Evolutionary conservation across 2,888 invertebrate species (phyloP).

Genomic region (Nasonovia ribisnigri): DNA sequence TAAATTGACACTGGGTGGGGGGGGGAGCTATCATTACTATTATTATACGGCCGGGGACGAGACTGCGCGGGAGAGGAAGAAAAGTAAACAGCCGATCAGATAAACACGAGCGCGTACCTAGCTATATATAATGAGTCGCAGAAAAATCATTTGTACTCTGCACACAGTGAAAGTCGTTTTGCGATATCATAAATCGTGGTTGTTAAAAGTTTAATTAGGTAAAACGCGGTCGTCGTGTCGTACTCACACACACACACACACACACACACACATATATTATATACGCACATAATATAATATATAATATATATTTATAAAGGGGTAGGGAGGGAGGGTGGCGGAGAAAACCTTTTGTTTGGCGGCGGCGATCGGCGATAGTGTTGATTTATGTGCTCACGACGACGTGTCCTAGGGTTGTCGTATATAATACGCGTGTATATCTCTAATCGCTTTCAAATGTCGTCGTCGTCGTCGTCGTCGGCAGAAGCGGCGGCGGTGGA

Average conservation of each 20-base stretch:
- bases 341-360: slow-evolving; percentile 55
- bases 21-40: background rate
- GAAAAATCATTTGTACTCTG: slow-evolving; percentile 57
- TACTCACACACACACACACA: background rate
- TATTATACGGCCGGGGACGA: background rate
- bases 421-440: slow-evolving; percentile 23
- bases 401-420: slow-evolving; percentile 9
- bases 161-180: slow-evolving; percentile 48
- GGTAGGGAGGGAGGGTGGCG: background rate
- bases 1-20: background rate
- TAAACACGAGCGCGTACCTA: background rate
- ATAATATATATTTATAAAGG: background rate
- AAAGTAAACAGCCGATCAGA: slow-evolving; percentile 31
- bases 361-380: slow-evolving; percentile 61
- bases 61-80: background rate
- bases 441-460: slow-evolving; percentile 56
- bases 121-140: slow-evolving; percentile 47
- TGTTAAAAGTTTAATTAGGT: slow-evolving; percentile 65
- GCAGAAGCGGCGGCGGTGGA: no score
- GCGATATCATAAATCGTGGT: slow-evolving; percentile 61
- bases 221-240: slow-evolving; percentile 60
- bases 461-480: background rate
- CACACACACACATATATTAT: background rate
- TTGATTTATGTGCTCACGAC: slow-evolving; percentile 63
- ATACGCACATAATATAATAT: background rate